These are phyloP conservation scores for Mizuhopecten yessoensis DNA, from an alignment of 1,140 invertebrate genomes.

Conservation along the genomic window DNA sequence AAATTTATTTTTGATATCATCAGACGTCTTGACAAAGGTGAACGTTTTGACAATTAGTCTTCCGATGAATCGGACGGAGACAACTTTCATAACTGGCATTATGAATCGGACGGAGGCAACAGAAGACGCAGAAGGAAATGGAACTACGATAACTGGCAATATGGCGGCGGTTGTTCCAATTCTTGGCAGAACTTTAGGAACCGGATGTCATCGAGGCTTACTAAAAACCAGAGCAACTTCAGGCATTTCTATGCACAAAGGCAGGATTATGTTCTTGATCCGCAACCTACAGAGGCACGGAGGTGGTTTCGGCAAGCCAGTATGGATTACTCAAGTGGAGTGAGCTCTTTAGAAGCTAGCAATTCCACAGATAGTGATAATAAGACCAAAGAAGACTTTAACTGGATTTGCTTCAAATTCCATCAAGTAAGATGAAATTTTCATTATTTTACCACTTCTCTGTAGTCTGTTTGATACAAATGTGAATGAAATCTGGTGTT, in stretches of 20 bases:
- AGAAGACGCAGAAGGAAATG: not conserved
- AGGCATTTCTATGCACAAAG: not conserved
- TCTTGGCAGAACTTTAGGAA: not conserved
- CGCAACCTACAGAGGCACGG: not conserved
- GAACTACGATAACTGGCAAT: not conserved
- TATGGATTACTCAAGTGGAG: not conserved
- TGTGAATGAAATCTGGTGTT: too few relatives aligned
- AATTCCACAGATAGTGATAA: not conserved
- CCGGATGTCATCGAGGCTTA: not conserved
- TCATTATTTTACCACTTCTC: too few relatives aligned
- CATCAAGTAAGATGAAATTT: not conserved
- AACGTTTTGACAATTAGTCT: not conserved
- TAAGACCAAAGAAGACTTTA: not conserved
- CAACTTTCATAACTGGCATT: too few relatives aligned
- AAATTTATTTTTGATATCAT: not conserved
- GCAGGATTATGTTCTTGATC: not conserved
- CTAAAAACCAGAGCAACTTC: too few relatives aligned
- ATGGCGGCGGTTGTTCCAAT: not conserved
- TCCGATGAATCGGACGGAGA: not conserved
- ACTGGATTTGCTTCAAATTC: conserved; percentile 13
- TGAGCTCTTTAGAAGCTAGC: not conserved
- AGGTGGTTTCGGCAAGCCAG: not conserved
- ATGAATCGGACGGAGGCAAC: not conserved
- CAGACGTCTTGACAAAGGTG: not conserved
- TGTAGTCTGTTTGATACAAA: too few relatives aligned